Evolutionary conservation across 2,113 vertebrate species (phyloP).

Genomic region (Engraulis encrasicolus): DNA sequence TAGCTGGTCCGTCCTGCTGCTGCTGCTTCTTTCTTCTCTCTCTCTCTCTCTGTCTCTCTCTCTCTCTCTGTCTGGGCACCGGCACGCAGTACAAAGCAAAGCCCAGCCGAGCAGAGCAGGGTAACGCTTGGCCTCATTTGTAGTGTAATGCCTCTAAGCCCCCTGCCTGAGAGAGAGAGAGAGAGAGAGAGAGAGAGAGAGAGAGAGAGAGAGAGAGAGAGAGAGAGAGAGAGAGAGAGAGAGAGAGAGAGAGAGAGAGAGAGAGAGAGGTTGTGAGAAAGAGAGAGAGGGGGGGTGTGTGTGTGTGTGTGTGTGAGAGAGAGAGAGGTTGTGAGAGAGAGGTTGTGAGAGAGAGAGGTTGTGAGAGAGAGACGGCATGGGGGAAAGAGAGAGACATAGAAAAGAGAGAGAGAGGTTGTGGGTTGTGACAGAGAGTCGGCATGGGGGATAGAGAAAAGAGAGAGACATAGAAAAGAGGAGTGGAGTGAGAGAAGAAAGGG

Average conservation of each 20-base stretch:
- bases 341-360: conserved; percentile 32
- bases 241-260: too few species aligned
- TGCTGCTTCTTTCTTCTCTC: background rate
- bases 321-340: background rate
- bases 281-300: conserved; percentile 11
- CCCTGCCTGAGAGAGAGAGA: conserved; percentile 36
- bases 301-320: conserved; percentile 23
- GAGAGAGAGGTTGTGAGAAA: conserved; percentile 31
- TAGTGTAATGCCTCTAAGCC: conserved; percentile 65
- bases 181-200: background rate
- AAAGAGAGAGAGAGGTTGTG: conserved; percentile 26
- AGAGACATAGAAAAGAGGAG: conserved; percentile 34
- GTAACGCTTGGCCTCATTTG: conserved; percentile 73
- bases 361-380: conserved; percentile 37
- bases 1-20: too few species aligned
- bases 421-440: too few species aligned
- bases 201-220: conserved; percentile 36
- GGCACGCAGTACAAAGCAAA: conserved; percentile 23
- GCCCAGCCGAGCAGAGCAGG: too few species aligned
- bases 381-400: background rate
- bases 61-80: background rate
- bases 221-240: background rate
- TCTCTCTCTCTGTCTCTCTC: background rate
- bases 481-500: conserved; percentile 7
- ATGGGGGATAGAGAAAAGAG: background rate